phyloP scores from a whole-genome alignment of 2,113 vertebrate species.

The Sinocyclocheilus grahami region DNA sequence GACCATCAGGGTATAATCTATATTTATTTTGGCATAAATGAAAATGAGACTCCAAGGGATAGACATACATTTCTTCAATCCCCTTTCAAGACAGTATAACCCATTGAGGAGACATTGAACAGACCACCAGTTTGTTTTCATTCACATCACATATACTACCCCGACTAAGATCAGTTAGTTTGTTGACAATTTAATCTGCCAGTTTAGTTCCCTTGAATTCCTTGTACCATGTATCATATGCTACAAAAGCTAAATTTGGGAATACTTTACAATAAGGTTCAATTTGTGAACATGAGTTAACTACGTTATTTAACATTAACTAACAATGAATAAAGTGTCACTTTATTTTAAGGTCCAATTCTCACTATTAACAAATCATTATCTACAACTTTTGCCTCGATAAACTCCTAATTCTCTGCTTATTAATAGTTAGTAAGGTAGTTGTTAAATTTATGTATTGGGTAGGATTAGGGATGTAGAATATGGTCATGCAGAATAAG shows the following conservation, averaged over 20 bases:
- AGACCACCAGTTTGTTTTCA: neutral
- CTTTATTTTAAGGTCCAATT: too few relatives aligned
- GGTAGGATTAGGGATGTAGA: too few relatives aligned
- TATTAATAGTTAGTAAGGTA: too few relatives aligned
- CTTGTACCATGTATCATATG: neutral
- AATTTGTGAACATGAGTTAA: neutral
- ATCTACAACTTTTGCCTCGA: too few relatives aligned
- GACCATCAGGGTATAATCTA: neutral
- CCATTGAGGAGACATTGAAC: neutral
- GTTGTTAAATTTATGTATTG: too few relatives aligned
- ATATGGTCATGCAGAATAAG: too few relatives aligned
- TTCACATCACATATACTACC: neutral
- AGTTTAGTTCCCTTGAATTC: neutral
- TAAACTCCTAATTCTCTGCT: too few relatives aligned
- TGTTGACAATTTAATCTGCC: too few relatives aligned
- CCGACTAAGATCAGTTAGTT: neutral
- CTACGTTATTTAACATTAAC: neutral
- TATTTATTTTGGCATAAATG: neutral
- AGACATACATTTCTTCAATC: neutral
- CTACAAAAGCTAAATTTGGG: neutral
- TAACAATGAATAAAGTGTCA: too few relatives aligned
- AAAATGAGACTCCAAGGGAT: neutral
- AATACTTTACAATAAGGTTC: neutral
- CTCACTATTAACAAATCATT: too few relatives aligned
- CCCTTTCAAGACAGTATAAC: neutral